A percentile compares a stretch with the other conserved stretches of the same genome.
Evolutionary conservation across 2,888 invertebrate species (phyloP).

Genomic region (Athetis lepigone): DNA sequence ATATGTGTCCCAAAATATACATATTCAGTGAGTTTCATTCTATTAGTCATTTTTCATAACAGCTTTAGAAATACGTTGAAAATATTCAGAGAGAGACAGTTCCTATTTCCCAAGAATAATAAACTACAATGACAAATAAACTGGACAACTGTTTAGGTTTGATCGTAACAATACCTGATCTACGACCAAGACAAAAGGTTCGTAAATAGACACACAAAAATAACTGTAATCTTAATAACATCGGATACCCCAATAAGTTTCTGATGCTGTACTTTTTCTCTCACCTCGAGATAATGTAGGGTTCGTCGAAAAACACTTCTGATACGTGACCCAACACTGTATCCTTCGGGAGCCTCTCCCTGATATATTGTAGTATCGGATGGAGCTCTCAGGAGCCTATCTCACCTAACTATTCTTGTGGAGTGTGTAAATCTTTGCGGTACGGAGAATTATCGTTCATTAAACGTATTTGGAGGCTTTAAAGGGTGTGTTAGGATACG

Average conservation of each 20-base stretch:
- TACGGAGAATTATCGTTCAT: constrained; percentile 80
- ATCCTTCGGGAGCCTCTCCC: constrained; percentile 76
- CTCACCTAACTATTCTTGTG: constrained; percentile 74
- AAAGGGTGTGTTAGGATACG: constrained; percentile 59
- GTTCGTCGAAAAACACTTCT: constrained; percentile 83
- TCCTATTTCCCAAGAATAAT: background rate
- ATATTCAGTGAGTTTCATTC: constrained; percentile 1
- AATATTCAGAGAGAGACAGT: constrained; percentile 24
- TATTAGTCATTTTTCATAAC: constrained; percentile 35
- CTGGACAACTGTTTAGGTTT: constrained; percentile 4
- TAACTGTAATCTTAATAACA: constrained; percentile 47
- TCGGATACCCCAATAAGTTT: constrained; percentile 47
- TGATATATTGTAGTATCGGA: constrained; percentile 81
- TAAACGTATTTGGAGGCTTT: constrained; percentile 74
- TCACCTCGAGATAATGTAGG: constrained; percentile 76
- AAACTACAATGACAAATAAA: constrained; percentile 9
- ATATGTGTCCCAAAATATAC: no score
- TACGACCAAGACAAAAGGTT: constrained; percentile 20
- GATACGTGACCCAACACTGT: constrained; percentile 84
- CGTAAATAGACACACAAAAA: constrained; percentile 38
- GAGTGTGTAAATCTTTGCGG: constrained; percentile 78
- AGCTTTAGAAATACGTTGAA: constrained; percentile 19
- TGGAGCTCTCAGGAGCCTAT: constrained; percentile 66
- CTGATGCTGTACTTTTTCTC: constrained; percentile 62
- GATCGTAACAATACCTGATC: background rate